Conservation (phyloP, 2,888 invertebrate genomes). For the Leucania comma region DNA sequence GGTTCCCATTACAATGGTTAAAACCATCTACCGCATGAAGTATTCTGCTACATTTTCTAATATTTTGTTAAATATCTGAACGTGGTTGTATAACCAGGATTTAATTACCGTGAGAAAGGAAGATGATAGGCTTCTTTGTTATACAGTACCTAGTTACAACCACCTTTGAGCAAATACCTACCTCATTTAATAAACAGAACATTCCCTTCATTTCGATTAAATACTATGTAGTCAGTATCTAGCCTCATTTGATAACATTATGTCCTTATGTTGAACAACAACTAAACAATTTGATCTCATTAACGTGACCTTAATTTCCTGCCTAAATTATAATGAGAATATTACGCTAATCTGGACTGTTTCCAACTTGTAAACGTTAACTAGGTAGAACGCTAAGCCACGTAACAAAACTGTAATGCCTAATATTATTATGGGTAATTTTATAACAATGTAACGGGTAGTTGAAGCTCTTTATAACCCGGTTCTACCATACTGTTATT, state of each 20-base stretch:
- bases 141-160: neutral
- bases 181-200: slow-evolving; percentile 3
- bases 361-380: slow-evolving; percentile 25
- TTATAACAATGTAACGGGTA: slow-evolving; percentile 33
- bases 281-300: slow-evolving; percentile 32
- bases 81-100: neutral
- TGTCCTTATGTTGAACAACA: slow-evolving; percentile 21
- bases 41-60: no score
- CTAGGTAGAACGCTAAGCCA: slow-evolving; percentile 19
- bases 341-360: slow-evolving; percentile 39
- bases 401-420: slow-evolving; percentile 22
- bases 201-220: neutral
- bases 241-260: slow-evolving; percentile 2
- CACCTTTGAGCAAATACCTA: slow-evolving; percentile 5
- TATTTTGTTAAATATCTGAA: neutral
- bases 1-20: no score
- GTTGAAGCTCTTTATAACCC: slow-evolving; percentile 22
- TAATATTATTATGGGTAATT: slow-evolving; percentile 30
- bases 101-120: neutral
- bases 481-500: slow-evolving; percentile 21
- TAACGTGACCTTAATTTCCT: slow-evolving; percentile 42
- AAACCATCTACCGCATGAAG: no score
- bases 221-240: neutral
- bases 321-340: slow-evolving; percentile 43
- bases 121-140: slow-evolving; percentile 2